Evolutionary conservation across 2,113 vertebrate species (phyloP).

Genomic region (Platysternon megacephalum): DNA sequence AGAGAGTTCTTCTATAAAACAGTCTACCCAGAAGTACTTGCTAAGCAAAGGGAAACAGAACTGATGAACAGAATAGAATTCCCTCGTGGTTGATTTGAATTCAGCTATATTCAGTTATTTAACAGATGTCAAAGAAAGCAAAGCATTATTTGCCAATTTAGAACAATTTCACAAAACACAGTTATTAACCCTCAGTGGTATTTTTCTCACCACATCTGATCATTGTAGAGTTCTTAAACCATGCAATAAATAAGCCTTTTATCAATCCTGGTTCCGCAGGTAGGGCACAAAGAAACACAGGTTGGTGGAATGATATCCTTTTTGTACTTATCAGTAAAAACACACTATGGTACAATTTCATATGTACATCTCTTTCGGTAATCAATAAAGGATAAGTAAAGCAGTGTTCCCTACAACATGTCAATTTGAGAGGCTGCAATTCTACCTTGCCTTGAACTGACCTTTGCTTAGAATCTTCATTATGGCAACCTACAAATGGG

Average conservation of each 20-base stretch:
- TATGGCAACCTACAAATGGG: background rate
- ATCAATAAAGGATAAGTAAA: background rate
- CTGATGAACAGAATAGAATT: slow-evolving; percentile 11
- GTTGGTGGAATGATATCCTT: background rate
- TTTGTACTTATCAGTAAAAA: background rate
- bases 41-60: slow-evolving; percentile 19
- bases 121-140: slow-evolving; percentile 43
- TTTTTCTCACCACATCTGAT: background rate
- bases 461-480: background rate
- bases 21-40: background rate
- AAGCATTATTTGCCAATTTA: slow-evolving; percentile 30
- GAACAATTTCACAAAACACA: background rate
- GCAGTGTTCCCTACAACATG: background rate
- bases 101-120: slow-evolving; percentile 43
- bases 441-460: background rate
- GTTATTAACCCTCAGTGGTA: slow-evolving; percentile 18
- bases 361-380: background rate
- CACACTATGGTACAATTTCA: background rate
- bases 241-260: background rate
- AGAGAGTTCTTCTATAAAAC: background rate
- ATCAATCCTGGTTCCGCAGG: background rate
- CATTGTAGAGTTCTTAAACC: background rate
- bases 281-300: background rate
- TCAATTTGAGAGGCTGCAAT: background rate
- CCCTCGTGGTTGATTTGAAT: slow-evolving; percentile 22